A percentile compares a stretch with the other conserved stretches of the same genome.
Conservation (phyloP, 2,797 vertebrate genomes). For the Linurgus olivaceus region DNA sequence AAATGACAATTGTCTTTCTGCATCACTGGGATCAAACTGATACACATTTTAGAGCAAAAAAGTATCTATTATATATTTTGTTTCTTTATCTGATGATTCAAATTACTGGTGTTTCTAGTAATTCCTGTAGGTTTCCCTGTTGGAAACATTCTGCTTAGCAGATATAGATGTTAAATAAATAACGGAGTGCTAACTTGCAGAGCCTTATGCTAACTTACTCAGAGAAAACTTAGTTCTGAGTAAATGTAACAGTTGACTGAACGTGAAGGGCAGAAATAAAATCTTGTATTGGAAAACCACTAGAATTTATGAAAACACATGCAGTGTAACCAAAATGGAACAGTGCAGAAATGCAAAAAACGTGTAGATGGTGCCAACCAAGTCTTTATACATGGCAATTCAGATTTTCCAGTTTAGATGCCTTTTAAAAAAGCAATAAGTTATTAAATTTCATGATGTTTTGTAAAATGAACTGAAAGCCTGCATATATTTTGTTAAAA, state of each 20-base stretch:
- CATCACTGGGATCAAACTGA: background rate
- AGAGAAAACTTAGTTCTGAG: background rate
- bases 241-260: background rate
- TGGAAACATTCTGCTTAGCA: background rate
- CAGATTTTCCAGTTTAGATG: background rate
- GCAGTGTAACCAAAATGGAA: background rate
- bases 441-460: background rate
- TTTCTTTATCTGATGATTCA: background rate
- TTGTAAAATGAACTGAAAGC: background rate
- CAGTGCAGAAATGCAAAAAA: background rate
- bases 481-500: background rate
- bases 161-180: background rate
- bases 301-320: background rate
- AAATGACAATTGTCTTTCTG: background rate
- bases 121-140: background rate
- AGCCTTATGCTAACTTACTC: background rate
- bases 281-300: background rate
- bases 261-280: background rate
- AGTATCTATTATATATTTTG: background rate
- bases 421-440: background rate
- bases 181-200: background rate
- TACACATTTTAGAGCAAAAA: background rate
- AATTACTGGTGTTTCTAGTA: background rate
- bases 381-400: background rate
- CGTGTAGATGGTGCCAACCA: background rate